These are phyloP conservation scores for Batillaria attramentaria DNA, from an alignment of 1,140 invertebrate species.

Conservation along the genomic window DNA sequence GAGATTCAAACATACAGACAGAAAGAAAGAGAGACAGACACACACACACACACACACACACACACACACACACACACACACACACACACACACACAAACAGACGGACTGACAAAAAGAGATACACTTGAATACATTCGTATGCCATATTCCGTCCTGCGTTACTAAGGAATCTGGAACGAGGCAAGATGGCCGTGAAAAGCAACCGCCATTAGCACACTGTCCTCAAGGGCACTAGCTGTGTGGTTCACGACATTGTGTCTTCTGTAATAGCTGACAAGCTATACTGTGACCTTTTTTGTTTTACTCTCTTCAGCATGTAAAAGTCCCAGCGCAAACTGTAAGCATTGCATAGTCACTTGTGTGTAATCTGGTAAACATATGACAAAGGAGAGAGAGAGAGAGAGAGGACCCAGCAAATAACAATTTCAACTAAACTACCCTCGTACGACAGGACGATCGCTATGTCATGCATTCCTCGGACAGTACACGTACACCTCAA, in stretches of 20 bases:
- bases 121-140: neutral
- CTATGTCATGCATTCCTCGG: neutral
- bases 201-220: no score
- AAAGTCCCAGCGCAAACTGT: no score
- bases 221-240: no score
- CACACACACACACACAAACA: neutral
- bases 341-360: no score
- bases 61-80: slow-evolving; percentile 7
- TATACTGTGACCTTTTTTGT: no score
- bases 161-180: neutral
- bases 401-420: neutral
- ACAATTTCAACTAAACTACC: neutral
- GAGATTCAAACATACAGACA: neutral
- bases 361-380: no score
- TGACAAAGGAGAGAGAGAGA: no score
- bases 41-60: neutral
- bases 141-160: neutral
- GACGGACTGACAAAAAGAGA: neutral
- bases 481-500: neutral
- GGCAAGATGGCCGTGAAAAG: no score
- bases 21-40: neutral
- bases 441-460: neutral
- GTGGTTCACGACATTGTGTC: no score
- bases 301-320: no score
- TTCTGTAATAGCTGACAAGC: no score